phyloP scores from a whole-genome alignment of 2,888 invertebrate genomes.

The Sepioteuthis lessoniana region DNA sequence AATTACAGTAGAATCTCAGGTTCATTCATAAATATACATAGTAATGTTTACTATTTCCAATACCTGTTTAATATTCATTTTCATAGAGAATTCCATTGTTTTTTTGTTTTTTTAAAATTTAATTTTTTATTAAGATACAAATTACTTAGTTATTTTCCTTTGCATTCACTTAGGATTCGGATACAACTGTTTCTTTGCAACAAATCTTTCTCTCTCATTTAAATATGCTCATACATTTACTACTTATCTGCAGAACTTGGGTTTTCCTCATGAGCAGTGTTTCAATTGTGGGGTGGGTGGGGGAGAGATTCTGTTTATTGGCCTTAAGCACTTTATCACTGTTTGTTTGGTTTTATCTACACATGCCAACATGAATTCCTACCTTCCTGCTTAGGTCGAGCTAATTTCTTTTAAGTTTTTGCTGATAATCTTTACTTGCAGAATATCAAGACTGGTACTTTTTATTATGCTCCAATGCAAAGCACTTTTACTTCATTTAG shows the following conservation, averaged over 20 bases:
- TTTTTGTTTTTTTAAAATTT: background rate
- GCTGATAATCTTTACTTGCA: background rate
- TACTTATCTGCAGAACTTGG: background rate
- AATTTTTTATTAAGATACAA: background rate
- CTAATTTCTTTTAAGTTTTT: conserved; percentile 21
- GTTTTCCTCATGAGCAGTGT: background rate
- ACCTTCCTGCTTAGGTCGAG: background rate
- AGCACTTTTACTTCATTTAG: background rate
- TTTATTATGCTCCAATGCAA: conserved; percentile 13
- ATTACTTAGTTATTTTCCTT: no score
- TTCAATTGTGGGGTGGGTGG: no score
- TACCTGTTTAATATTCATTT: no score
- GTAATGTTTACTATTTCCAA: background rate
- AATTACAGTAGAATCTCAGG: no score
- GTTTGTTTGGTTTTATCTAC: background rate
- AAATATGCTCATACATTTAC: background rate
- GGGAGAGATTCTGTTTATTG: background rate
- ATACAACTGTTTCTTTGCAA: background rate
- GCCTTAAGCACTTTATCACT: background rate
- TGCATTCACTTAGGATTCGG: background rate
- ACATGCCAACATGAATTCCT: background rate
- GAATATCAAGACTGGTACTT: background rate
- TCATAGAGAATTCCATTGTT: no score
- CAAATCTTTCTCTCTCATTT: conserved; percentile 16
- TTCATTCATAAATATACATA: background rate